Percentiles rank a stretch among this genome's conserved stretches.
Evolutionary conservation across 2,797 vertebrate genomes (phyloP).

Genomic region (Chrosomus eos): DNA sequence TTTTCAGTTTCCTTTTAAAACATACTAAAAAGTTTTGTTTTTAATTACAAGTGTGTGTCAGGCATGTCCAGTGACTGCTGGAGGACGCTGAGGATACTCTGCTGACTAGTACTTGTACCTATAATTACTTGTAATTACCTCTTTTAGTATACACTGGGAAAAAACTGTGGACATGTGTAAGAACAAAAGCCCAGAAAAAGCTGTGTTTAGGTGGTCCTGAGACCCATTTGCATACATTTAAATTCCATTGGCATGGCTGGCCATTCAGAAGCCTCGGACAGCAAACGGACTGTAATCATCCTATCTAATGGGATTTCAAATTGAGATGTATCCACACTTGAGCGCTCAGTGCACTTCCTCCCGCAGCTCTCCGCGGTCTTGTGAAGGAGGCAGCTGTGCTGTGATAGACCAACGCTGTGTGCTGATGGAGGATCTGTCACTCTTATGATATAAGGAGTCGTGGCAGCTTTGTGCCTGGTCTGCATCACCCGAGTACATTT

Average conservation of each 20-base stretch:
- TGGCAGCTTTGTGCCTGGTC: neutral
- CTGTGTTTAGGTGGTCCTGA: neutral
- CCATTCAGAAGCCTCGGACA: neutral
- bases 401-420: neutral
- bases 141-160: neutral
- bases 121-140: neutral
- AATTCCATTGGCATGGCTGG: neutral
- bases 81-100: neutral
- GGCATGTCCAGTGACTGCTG: neutral
- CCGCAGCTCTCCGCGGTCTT: neutral
- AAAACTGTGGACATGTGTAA: neutral
- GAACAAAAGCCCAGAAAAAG: neutral
- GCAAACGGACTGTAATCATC: neutral
- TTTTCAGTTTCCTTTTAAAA: no score
- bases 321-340: neutral
- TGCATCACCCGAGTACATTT: neutral
- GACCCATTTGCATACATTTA: conserved; percentile 6
- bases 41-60: no score
- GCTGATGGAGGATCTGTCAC: neutral
- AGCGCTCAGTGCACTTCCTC: neutral
- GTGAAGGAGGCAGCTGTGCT: conserved; percentile 9
- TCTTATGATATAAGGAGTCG: neutral
- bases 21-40: no score
- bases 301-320: neutral
- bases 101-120: neutral